Conservation (phyloP, 2,797 vertebrate species). For the Diplodus sargus region DNA sequence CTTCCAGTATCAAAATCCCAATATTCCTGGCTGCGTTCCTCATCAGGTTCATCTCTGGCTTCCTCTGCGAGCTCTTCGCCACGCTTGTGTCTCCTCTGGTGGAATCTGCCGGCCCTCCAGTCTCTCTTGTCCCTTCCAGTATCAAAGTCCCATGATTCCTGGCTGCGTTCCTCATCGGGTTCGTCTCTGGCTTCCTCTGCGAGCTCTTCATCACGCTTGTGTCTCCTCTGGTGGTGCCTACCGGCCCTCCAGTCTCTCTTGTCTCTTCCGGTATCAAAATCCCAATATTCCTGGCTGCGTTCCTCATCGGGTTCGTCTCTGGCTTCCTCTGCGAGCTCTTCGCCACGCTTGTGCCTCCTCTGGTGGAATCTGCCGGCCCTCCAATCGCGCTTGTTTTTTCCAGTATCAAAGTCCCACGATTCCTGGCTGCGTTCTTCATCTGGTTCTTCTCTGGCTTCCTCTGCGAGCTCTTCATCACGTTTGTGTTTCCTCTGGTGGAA, state of each 20-base stretch:
- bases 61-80: background rate
- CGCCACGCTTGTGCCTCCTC: constrained; percentile 72
- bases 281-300: background rate
- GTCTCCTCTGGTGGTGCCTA: constrained; percentile 77
- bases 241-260: constrained; percentile 73
- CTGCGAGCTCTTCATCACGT: constrained; percentile 21
- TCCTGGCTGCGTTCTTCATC: constrained; percentile 77
- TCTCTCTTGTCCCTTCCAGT: constrained; percentile 63
- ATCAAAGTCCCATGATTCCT: constrained; percentile 68
- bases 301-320: background rate
- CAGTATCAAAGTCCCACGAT: constrained; percentile 75
- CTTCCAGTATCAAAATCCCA: constrained; percentile 69
- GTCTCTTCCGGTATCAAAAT: constrained; percentile 47
- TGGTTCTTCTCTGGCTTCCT: background rate
- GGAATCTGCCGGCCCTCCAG: constrained; percentile 71
- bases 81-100: constrained; percentile 46
- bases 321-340: constrained; percentile 52
- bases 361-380: constrained; percentile 77
- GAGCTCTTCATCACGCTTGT: constrained; percentile 67
- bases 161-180: constrained; percentile 63
- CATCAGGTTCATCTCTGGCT: background rate
- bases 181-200: constrained; percentile 67
- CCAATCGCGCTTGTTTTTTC: constrained; percentile 78
- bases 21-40: constrained; percentile 62
- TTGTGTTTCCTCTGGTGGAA: constrained; percentile 51